These are phyloP conservation scores for Paraescarpia echinospica DNA, from an alignment of 1,140 invertebrate species.

Conservation along the genomic window DNA sequence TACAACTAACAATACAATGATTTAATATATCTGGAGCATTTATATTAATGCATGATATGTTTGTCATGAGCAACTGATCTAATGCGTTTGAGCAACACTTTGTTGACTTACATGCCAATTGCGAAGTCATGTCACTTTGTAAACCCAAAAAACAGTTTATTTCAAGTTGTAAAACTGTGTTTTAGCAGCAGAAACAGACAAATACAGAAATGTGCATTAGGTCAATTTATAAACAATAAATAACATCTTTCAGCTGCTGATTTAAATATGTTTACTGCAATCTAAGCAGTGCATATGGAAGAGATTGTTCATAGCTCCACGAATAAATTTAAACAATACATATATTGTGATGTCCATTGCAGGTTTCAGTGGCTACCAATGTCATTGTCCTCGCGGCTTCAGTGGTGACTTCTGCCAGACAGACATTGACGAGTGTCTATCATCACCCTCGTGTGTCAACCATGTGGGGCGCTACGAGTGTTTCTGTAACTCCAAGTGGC, in stretches of 20 bases:
- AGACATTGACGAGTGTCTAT: not conserved
- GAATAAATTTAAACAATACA: too few species aligned
- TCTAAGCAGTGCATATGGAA: not conserved
- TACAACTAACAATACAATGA: too few species aligned
- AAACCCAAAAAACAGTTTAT: too few species aligned
- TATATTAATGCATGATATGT: too few species aligned
- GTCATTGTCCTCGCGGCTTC: not conserved
- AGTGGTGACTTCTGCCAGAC: not conserved
- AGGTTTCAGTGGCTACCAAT: not conserved
- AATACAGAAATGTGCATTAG: not conserved
- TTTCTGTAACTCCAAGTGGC: not conserved
- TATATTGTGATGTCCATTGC: not conserved
- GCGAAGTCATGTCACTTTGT: too few species aligned
- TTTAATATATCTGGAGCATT: too few species aligned
- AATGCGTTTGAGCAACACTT: too few species aligned
- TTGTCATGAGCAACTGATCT: too few species aligned
- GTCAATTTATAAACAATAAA: not conserved
- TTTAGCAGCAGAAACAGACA: not conserved
- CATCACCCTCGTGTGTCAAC: not conserved
- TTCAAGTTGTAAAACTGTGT: too few species aligned
- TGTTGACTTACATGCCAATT: too few species aligned
- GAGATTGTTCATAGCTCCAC: too few species aligned
- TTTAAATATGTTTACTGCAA: not conserved
- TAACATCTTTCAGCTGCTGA: not conserved
- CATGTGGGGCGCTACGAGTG: not conserved